Base-by-base conservation (phyloP, 2,113 vertebrate genomes). In the Zosterops pallidus region DNA sequence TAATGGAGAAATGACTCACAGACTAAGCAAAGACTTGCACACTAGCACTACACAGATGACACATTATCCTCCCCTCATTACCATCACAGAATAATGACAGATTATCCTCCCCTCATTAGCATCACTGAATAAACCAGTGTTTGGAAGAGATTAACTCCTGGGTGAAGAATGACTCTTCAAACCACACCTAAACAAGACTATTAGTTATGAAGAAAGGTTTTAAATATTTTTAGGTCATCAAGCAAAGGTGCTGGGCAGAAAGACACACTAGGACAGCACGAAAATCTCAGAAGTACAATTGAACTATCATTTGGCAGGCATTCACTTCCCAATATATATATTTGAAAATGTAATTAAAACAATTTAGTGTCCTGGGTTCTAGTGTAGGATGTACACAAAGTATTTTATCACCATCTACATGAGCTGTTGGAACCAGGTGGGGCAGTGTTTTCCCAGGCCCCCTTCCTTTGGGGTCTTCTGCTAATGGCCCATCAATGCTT, bases 281-380 rank as follows among this genome's bases (percentile, higher is more conserved):
- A 85, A 90, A 50, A 62, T 41, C 31, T 65, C 69, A 78, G 24
- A 77, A 69, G 21, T 16, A 55, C 29, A 53, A 72, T 0, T 3
- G 49, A 86, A n/a, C 28, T 56, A 68, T 68, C 35, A 64, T 5
- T 14, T 91, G 62, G 22, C 17, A 91, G 46, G 11, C 14, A n/a
- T 80, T 83, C 21, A 47, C 33, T 80, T 83, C 10, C 31, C 23
- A 64, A 55, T 62, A 55, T 33, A 41, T 53, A 59, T 70, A 20
- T 67, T 90, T 89, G 55, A 50, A 95, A 92, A 90, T 74, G 8
- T 33, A 90, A 81, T 92, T 92, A 89, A 86, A 90, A 67, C 83
- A 83, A 83, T 74, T 78, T 39, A 39, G 12, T 39, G 39, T 39
- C 39, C 39, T 39, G 39, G 12, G 39, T 39, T 39, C 5, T 39